Conservation (phyloP, 2,113 vertebrate genomes). For the Catharus minimus region DNA sequence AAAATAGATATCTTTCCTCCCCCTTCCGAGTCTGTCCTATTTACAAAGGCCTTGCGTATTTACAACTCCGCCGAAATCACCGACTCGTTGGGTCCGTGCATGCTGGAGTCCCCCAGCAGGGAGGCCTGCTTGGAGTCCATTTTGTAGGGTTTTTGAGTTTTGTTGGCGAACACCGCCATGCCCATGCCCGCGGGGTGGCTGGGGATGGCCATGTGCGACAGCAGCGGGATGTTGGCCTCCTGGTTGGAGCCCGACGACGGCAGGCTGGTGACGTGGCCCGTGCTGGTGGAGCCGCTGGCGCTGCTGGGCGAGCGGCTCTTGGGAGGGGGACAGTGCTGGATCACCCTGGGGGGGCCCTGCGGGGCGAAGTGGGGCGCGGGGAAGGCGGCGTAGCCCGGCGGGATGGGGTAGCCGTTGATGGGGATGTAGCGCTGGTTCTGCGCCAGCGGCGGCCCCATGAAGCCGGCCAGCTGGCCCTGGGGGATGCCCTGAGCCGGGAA, state of each 20-base stretch:
- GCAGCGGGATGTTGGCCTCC: conserved; percentile 93
- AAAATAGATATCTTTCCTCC: conserved; percentile 63
- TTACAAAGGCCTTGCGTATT: conserved; percentile 65
- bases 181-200: conserved; percentile 80
- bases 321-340: conserved; percentile 94
- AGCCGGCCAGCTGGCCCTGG: conserved; percentile 85
- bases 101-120: conserved; percentile 83
- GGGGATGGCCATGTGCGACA: conserved; percentile 88
- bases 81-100: conserved; percentile 88
- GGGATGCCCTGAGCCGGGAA: conserved; percentile 87
- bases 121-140: conserved; percentile 89
- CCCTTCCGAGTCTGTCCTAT: conserved; percentile 68
- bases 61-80: conserved; percentile 93
- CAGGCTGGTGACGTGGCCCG: conserved; percentile 93
- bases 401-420: conserved; percentile 95
- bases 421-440: conserved; percentile 95
- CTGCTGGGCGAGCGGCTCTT: conserved; percentile 98
- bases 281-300: conserved; percentile 97
- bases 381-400: conserved; percentile 93
- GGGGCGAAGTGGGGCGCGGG: conserved; percentile 89
- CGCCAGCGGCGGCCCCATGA: conserved; percentile 81
- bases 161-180: conserved; percentile 83
- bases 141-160: conserved; percentile 88
- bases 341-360: conserved; percentile 80
- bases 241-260: conserved; percentile 97